Conservation (phyloP, 2,888 invertebrate species). For the Agonum fuliginosum region DNA sequence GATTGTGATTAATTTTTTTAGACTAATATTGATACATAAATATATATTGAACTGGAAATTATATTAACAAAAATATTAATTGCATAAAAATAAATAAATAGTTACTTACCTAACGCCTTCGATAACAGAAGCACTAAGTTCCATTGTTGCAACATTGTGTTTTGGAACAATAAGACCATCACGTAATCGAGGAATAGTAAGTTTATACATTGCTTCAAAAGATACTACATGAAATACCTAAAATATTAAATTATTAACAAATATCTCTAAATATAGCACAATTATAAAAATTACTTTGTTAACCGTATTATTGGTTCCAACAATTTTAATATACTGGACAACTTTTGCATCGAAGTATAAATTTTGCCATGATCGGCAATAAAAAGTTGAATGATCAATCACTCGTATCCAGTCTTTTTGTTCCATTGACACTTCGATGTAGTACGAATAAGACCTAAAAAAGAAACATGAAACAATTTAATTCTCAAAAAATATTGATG, state of each 20-base stretch:
- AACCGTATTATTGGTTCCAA: conserved; percentile 96
- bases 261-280: background rate
- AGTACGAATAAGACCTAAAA: conserved; percentile 89
- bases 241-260: conserved; percentile 56
- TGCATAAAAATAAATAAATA: too few species aligned
- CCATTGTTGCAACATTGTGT: conserved; percentile 94
- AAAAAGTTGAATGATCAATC: conserved; percentile 92
- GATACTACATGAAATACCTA: conserved; percentile 94
- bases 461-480: too few species aligned
- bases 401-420: conserved; percentile 96
- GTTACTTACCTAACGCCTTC: conserved; percentile 92
- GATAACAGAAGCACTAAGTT: conserved; percentile 92
- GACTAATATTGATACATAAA: too few species aligned
- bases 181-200: conserved; percentile 83
- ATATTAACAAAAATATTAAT: too few species aligned
- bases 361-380: conserved; percentile 97
- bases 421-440: conserved; percentile 95
- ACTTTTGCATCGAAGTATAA: conserved; percentile 93
- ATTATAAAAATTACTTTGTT: conserved; percentile 80
- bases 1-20: too few species aligned
- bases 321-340: conserved; percentile 86
- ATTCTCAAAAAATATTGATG: too few species aligned
- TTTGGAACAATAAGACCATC: conserved; percentile 87
- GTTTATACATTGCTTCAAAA: conserved; percentile 91
- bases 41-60: too few species aligned